Evolutionary conservation across 2,113 vertebrate genomes (phyloP).

Genomic region (Bubo blakistoni): DNA sequence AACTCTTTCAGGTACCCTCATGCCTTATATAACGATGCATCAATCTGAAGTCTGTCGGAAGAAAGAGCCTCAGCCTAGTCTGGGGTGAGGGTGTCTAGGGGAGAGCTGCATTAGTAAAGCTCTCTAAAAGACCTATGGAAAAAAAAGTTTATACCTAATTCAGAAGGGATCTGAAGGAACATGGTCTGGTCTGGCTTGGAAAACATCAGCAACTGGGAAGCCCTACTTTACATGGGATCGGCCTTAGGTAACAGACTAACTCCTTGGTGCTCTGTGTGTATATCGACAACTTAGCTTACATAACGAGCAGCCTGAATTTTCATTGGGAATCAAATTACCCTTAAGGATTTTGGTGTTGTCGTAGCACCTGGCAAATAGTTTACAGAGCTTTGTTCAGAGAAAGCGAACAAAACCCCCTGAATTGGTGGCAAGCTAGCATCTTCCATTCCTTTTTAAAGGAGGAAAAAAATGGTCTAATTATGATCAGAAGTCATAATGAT

Average conservation of each 20-base stretch:
- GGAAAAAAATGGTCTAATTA: neutral
- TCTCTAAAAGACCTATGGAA: neutral
- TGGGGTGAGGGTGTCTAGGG: neutral
- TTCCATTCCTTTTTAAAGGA: neutral
- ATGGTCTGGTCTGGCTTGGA: neutral
- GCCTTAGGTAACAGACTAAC: neutral
- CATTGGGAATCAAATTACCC: neutral
- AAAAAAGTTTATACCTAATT: neutral
- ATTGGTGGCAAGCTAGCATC: neutral
- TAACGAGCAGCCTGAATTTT: neutral
- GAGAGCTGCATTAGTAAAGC: neutral
- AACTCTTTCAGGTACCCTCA: neutral
- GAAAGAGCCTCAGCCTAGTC: neutral
- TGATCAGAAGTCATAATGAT: neutral
- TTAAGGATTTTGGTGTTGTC: neutral
- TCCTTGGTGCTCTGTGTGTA: neutral
- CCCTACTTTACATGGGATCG: neutral
- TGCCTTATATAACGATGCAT: neutral
- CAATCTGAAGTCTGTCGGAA: neutral
- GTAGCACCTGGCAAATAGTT: neutral
- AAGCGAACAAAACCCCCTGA: neutral
- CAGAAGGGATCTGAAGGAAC: neutral
- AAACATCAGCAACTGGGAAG: neutral
- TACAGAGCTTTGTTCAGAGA: neutral
- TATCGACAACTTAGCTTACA: neutral